Percentiles rank a stretch among this genome's conserved stretches.
phyloP scores from a whole-genome alignment of 2,888 invertebrate genomes.

The Drosophila villosipedis region DNA sequence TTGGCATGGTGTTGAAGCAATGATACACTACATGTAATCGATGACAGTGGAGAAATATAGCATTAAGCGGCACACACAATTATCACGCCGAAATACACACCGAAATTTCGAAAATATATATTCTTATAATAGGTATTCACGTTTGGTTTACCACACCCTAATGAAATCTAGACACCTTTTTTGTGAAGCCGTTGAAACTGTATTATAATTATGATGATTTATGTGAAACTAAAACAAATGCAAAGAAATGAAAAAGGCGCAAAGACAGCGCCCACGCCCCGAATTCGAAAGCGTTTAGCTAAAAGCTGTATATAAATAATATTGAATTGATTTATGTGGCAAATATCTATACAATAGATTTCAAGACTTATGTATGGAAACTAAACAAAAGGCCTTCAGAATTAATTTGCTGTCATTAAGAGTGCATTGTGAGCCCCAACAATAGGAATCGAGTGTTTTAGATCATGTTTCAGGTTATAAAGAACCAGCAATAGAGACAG shows the following conservation, averaged over 20 bases:
- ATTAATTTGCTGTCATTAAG: slow-evolving; percentile 75
- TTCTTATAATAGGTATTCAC: slow-evolving; percentile 20
- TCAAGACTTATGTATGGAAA: slow-evolving; percentile 24
- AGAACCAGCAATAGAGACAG: slow-evolving; percentile 2
- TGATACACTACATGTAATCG: slow-evolving; percentile 4
- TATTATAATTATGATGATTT: slow-evolving; percentile 71
- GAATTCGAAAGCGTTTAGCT: slow-evolving; percentile 62
- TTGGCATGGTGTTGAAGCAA: slow-evolving; percentile 2
- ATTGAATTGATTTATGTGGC: slow-evolving; percentile 69
- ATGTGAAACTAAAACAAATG: slow-evolving; percentile 50
- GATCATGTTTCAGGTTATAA: slow-evolving; percentile 60
- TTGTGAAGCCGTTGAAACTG: slow-evolving; percentile 50
- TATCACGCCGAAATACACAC: background rate
- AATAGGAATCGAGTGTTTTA: slow-evolving; percentile 50
- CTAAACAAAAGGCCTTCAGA: slow-evolving; percentile 53
- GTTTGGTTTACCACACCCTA: slow-evolving; percentile 46
- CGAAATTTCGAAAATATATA: background rate
- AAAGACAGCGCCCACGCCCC: slow-evolving; percentile 60
- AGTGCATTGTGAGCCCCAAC: slow-evolving; percentile 65
- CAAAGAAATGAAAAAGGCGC: slow-evolving; percentile 17
- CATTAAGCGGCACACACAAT: slow-evolving; percentile 16
- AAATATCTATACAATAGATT: slow-evolving; percentile 68
- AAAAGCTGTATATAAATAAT: slow-evolving; percentile 68
- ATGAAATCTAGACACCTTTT: slow-evolving; percentile 57
- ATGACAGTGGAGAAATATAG: slow-evolving; percentile 1